These are phyloP conservation scores for Dynastes grantii DNA, from an alignment of 2,888 invertebrate genomes.

Conservation along the genomic window DNA sequence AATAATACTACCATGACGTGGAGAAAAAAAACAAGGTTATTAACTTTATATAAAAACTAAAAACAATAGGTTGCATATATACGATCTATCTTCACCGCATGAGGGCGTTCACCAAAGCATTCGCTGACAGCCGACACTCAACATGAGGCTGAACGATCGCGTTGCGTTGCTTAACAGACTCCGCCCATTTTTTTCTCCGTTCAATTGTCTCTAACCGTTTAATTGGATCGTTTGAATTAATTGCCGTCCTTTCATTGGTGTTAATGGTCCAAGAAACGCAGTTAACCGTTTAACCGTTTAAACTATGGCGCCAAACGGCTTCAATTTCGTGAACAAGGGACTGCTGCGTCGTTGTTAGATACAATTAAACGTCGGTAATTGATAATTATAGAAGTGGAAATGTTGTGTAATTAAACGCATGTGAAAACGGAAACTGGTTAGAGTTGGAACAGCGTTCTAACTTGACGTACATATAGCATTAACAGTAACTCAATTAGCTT, in stretches of 20 bases:
- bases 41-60: background rate
- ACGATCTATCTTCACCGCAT: background rate
- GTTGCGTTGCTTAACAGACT: background rate
- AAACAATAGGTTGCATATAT: background rate
- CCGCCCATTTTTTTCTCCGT: background rate
- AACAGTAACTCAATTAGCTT: constrained; percentile 5
- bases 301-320: background rate
- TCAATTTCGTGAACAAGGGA: background rate
- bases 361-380: background rate
- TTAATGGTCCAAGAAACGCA: background rate
- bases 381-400: constrained; percentile 9
- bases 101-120: background rate
- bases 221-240: background rate
- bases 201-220: background rate
- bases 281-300: background rate
- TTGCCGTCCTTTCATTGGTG: background rate
- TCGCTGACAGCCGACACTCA: background rate
- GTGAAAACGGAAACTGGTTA: constrained; percentile 1
- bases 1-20: background rate
- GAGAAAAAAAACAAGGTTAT: background rate
- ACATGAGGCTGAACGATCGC: background rate
- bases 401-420: background rate
- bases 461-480: background rate
- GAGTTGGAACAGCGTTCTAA: background rate
- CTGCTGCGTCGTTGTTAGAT: background rate